A percentile compares a stretch with the other conserved stretches of the same genome.
Conservation (phyloP, 2,113 vertebrate genomes). For the Euleptes europaea region DNA sequence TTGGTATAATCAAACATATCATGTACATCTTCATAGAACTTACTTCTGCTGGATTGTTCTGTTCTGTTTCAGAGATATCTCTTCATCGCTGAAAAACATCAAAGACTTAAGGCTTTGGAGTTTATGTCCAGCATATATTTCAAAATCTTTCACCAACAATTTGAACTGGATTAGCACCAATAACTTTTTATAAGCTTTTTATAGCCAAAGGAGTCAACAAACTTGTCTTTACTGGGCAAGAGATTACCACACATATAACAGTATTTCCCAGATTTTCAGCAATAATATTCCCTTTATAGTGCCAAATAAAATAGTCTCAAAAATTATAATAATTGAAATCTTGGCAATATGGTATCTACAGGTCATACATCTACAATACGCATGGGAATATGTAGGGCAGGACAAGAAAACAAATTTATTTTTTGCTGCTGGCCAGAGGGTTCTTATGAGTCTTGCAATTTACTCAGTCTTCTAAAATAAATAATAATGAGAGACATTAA, state of each 20-base stretch:
- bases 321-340: neutral
- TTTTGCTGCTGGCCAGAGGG: too few species aligned
- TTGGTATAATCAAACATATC: conserved; percentile 53
- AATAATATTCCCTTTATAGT: conserved; percentile 35
- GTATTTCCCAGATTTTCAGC: conserved; percentile 39
- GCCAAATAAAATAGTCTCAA: neutral
- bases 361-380: conserved; percentile 2
- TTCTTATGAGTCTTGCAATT: too few species aligned
- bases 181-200: conserved; percentile 44
- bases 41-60: conserved; percentile 57
- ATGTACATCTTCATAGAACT: conserved; percentile 36
- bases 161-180: conserved; percentile 60
- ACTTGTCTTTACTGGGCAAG: conserved; percentile 46
- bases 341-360: neutral
- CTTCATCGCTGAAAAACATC: conserved; percentile 60
- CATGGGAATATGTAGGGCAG: neutral
- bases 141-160: conserved; percentile 60
- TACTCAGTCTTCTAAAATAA: too few species aligned
- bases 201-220: neutral
- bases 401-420: conserved; percentile 13
- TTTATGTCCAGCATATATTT: conserved; percentile 50
- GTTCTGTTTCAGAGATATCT: conserved; percentile 57
- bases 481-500: too few species aligned
- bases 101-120: conserved; percentile 59
- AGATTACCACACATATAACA: conserved; percentile 43